Conservation (phyloP, 2,113 vertebrate species). For the Desmodus rotundus region DNA sequence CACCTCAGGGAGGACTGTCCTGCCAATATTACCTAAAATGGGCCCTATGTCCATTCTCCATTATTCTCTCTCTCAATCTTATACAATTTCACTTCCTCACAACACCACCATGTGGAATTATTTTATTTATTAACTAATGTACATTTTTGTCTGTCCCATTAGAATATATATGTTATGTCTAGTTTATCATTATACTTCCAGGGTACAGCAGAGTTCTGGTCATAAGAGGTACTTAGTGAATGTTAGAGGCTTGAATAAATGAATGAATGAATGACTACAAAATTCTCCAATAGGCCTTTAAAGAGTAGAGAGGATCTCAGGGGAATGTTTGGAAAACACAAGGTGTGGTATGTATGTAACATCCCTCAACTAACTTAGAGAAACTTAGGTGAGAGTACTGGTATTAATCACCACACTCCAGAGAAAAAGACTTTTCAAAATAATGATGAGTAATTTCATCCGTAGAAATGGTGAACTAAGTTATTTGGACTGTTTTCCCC, state of each 20-base stretch:
- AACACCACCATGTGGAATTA: background rate
- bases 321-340: background rate
- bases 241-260: background rate
- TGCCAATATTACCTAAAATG: background rate
- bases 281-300: background rate
- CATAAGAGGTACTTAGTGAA: background rate
- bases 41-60: background rate
- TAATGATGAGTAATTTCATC: background rate
- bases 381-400: background rate
- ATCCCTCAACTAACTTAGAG: background rate
- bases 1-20: background rate
- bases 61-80: background rate
- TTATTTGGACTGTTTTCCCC: background rate
- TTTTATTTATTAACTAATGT: background rate
- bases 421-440: background rate
- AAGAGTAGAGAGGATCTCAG: background rate
- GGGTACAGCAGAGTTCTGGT: background rate
- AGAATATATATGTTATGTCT: background rate
- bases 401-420: background rate
- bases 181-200: background rate
- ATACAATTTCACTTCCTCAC: background rate
- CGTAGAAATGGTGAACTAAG: background rate
- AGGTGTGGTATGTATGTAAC: background rate
- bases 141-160: background rate
- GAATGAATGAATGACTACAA: background rate